Base-by-base conservation (phyloP, 1,140 invertebrate species). In the Zaprionus ornatus region DNA sequence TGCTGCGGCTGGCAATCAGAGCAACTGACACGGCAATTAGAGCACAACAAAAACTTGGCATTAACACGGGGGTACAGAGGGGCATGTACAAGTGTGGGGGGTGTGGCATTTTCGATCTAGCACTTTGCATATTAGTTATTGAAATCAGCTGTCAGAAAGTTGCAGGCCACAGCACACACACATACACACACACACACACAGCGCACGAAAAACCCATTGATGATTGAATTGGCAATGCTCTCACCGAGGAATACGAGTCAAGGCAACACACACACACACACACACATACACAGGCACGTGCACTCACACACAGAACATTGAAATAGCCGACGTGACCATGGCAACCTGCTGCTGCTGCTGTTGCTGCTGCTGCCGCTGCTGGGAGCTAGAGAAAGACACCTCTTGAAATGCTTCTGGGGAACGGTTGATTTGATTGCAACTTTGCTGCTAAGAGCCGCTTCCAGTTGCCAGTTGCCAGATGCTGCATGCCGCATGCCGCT, bases 141-240 rank as follows among this genome's bases (percentile, higher is more conserved):
- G 85, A 90, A 88, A 85, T 88, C 85, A 88, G 86, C 85, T 88
- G 85, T 90, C 85, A 72, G 79, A 88, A 88, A 90, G 86, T 88
- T 90, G 79, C 72, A 61, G 70, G 75, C 63, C 63, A 77, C 69
- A 88, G 23, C 50, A 21, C 7, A 23, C 50, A 15, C 37, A 40
- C n/a, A 42, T n/a, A 45, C 35, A 37, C 15, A 7, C 15, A 40
- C n/a, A 42, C 5, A 42, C 7, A 23, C 25, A 27, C 69, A 66
- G 55, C 52, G 61, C 62, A 73, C 69, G 74, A 77, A 83, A 80
- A 80, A 81, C 75, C 71, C 78, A 79, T 75, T 77, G 85, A 79
- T 75, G 81, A 82, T 68, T 79, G 75, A 56, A 86, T 76, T 86
- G 82, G 27, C 82, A 86, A 79, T 79, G 71, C 75, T 60, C 68